Percentiles rank a stretch among this genome's conserved stretches.
Conservation (phyloP, 2,113 vertebrate genomes). For the Phyllostomus hastatus region DNA sequence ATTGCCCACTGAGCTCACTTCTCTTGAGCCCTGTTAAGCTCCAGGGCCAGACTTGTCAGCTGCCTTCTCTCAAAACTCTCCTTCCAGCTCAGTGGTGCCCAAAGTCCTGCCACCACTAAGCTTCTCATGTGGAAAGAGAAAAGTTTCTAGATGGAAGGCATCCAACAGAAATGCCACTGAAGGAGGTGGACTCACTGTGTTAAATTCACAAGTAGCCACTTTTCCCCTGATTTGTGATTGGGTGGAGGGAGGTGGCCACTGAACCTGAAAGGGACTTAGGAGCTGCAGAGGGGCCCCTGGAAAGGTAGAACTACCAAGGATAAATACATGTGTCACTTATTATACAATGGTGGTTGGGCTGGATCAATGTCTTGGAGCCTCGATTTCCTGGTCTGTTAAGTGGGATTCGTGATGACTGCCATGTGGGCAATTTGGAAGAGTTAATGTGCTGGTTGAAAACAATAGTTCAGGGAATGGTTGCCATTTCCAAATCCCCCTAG, state of each 20-base stretch:
- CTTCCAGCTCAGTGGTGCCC: background rate
- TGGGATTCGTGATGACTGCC: background rate
- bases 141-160: background rate
- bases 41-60: background rate
- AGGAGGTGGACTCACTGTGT: background rate
- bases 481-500: background rate
- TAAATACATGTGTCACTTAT: background rate
- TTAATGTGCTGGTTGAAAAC: background rate
- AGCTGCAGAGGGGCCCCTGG: background rate
- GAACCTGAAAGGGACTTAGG: background rate
- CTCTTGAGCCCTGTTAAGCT: background rate
- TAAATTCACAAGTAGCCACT: background rate
- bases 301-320: background rate
- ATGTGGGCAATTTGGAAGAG: accelerated
- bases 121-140: background rate
- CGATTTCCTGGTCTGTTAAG: background rate
- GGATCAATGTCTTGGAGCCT: background rate
- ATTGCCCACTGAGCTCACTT: background rate
- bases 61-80: background rate
- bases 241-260: background rate
- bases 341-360: background rate
- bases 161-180: background rate
- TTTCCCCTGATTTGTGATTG: background rate
- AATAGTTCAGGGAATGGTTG: background rate
- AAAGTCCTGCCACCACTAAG: background rate